Base-by-base conservation (phyloP, 2,113 vertebrate genomes). In the Otus sunia region DNA sequence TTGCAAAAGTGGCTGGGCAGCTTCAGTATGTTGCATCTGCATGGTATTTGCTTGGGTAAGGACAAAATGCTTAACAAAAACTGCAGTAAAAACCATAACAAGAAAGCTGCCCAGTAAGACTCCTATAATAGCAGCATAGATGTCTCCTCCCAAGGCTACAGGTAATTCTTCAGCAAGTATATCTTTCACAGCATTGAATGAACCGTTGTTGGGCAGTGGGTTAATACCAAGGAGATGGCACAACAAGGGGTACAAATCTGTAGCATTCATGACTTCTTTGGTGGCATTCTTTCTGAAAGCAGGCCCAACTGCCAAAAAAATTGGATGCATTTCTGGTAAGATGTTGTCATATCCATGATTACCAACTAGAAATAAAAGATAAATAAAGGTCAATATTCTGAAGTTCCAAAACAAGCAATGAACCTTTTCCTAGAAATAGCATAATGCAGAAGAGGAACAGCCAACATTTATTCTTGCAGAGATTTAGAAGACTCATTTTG, bases 281-380 rank as follows among this genome's bases (percentile, higher is more conserved):
- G 98, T 96, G 77, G 97, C 98, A 8, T 98, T 98, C 95, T 97
- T 98, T 87, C 97, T 98, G 96, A 99, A 99, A 92, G 98, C 98
- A 43, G 99, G 99, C 25, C 99, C 99, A 4, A 98, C 98, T 59
- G 99, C 99, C 91, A 99, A 84, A 73, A 99, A 99, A 76, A 99
- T 96, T 4, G 99, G 99, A 79, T 99, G 99, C 99, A 99, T 99
- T 98, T 98, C 99, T 81, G 97, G 98, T 22, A 99, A 37, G 16
- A 85, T 84, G 97, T 99, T 99, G 98, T 99, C 98, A 37, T 99
- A 99, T 87, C 99, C 99, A 3, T 99, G 99, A 98, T 99, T 99
- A 85, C 99, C 99, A 94, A 98, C 99, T 99, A 96, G 75, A 95
- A 97, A 97, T 86, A 94, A 91, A 97, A 94, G 83, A 97, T 1